Percentiles rank a stretch among this genome's conserved stretches.
phyloP scores from a whole-genome alignment of 2,113 vertebrate species.

The Ailuropoda melanoleuca region DNA sequence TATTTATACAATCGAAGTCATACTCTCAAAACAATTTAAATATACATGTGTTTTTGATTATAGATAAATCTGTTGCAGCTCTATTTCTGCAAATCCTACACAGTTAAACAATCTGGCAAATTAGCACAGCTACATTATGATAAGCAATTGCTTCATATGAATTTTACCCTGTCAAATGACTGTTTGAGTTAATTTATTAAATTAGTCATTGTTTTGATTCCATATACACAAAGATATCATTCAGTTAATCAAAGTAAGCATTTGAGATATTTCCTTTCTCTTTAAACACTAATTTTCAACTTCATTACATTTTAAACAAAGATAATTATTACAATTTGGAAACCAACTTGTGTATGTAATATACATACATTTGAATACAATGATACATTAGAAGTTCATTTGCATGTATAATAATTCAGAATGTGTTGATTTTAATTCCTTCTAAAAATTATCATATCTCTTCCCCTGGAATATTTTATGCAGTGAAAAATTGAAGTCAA shows the following conservation, averaged over 20 bases:
- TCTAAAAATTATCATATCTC: neutral
- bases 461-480: neutral
- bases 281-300: neutral
- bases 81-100: neutral
- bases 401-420: neutral
- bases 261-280: neutral
- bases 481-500: neutral
- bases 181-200: neutral
- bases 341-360: neutral
- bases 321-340: neutral
- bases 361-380: constrained; percentile 6
- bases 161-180: neutral
- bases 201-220: neutral
- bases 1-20: neutral
- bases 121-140: neutral
- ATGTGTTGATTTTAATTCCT: neutral
- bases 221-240: neutral
- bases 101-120: neutral
- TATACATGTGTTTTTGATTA: neutral
- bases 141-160: neutral
- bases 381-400: neutral
- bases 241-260: constrained; percentile 2
- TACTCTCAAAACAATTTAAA: neutral
- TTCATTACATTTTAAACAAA: constrained; percentile 28
- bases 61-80: neutral